These are phyloP conservation scores for Leptosomus discolor DNA, from an alignment of 2,113 vertebrate genomes.

Conservation along the genomic window DNA sequence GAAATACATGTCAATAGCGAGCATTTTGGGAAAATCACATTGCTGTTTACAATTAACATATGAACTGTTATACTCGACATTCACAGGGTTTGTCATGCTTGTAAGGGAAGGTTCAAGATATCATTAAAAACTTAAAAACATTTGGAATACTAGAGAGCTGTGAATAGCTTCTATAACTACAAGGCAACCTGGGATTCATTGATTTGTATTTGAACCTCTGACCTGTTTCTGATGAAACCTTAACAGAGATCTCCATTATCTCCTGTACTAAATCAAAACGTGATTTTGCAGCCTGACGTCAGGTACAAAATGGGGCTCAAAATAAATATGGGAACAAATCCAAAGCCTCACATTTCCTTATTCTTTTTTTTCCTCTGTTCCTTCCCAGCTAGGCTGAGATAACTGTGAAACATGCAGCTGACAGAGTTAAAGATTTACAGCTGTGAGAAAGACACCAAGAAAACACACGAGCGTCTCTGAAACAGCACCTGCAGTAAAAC, in stretches of 20 bases:
- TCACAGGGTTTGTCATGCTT: background rate
- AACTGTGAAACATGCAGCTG: background rate
- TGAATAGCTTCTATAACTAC: background rate
- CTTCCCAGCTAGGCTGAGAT: background rate
- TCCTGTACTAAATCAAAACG: background rate
- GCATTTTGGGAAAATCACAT: too few species aligned
- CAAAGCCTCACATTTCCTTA: slow-evolving; percentile 15
- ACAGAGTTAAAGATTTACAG: slow-evolving; percentile 12
- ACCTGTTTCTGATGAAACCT: background rate
- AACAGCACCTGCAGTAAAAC: background rate
- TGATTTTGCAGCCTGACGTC: background rate
- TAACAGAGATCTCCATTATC: background rate
- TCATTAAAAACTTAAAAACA: background rate
- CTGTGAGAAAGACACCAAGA: background rate
- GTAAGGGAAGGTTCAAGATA: background rate
- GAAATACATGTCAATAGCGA: too few species aligned
- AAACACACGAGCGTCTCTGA: background rate
- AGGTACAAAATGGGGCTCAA: background rate
- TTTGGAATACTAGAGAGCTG: background rate
- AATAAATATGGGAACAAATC: slow-evolving; percentile 12
- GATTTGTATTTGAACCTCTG: background rate
- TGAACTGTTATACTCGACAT: background rate
- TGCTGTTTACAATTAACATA: background rate
- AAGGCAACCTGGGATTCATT: background rate
- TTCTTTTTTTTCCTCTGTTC: background rate